Conservation (phyloP, 2,113 vertebrate genomes). For the Lamprologus ornatipinnis region DNA sequence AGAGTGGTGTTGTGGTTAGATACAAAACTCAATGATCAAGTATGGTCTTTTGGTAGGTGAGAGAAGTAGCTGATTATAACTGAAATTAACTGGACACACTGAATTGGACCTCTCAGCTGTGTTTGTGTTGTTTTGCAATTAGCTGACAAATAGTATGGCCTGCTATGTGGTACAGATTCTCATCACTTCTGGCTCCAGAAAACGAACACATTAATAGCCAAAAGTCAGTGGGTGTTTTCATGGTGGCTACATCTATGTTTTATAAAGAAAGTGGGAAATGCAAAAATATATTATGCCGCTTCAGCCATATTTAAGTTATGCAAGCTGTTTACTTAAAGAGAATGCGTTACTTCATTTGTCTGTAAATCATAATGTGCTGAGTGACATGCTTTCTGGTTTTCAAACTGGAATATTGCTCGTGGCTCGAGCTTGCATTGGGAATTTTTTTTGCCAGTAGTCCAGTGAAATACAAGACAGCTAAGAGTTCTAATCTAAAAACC, state of each 20-base stretch:
- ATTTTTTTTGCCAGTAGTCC: neutral
- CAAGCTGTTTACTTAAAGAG: neutral
- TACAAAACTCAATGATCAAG: neutral
- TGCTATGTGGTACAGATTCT: neutral
- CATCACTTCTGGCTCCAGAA: neutral
- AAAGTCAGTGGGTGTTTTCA: neutral
- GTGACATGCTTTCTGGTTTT: neutral
- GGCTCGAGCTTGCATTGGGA: neutral
- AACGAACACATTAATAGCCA: neutral
- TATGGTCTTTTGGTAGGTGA: neutral
- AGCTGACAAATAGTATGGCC: neutral
- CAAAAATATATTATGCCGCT: neutral
- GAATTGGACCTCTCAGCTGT: neutral
- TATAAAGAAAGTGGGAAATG: neutral
- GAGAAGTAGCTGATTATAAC: neutral
- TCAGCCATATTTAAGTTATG: neutral
- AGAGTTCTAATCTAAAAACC: conserved; percentile 2
- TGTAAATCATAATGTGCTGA: conserved; percentile 17
- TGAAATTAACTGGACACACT: neutral
- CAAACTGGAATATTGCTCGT: neutral
- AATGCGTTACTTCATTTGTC: neutral
- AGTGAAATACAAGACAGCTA: neutral
- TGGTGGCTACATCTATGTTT: neutral
- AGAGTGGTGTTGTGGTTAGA: neutral
- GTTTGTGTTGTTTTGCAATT: neutral